Base-by-base conservation (phyloP, 2,797 vertebrate species). In the Acrocephalus scirpaceus region DNA sequence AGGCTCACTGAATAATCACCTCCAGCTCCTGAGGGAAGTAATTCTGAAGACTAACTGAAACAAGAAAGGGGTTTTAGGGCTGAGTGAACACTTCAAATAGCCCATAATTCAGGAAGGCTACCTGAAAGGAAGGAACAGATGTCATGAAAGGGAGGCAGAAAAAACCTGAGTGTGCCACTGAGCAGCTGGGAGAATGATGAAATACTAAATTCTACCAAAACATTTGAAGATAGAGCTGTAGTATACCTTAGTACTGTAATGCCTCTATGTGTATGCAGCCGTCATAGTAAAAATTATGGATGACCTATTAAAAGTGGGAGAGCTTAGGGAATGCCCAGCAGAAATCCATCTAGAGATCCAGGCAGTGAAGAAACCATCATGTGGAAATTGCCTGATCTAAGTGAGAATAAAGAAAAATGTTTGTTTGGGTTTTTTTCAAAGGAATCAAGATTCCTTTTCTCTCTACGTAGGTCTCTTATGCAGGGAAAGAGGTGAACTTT, bases 371-470 rank as follows among this genome's bases (percentile, higher is more conserved):
- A 94, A 95, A 88, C 87, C 81, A 88, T 95, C 82, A 70, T 86
- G 66, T 71, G 73, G 74, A 96, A 94, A 96, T 86, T 86, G 90
- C 76, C 66, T 84, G 66, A 92, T 95, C 45, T 94, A 60, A 89
- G n/a, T 69, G 48, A 94, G 45, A 82, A 88, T 86, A 90, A 76
- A 92, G 51, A 84, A 73, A 83, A 91, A 71, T 44, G 7, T 16
- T 71, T 89, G 25, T 48, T 62, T 48, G 20, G 13, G 1, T 4
- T 53, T 17, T 17, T 44, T 44, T 44, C 62, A 79, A 65, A 91
- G 58, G 62, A 85, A 70, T 74, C 4, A 1, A n/a, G n/a, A 10
- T 88, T 78, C 66, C 45, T 92, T 94, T 96, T 84, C 38, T 80
- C n/a, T 60, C 29, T 58, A 9, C 0, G 0, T 71, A 38, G 32